phyloP scores from a whole-genome alignment of 1,140 invertebrate species.

The Plectus sambesii region DNA sequence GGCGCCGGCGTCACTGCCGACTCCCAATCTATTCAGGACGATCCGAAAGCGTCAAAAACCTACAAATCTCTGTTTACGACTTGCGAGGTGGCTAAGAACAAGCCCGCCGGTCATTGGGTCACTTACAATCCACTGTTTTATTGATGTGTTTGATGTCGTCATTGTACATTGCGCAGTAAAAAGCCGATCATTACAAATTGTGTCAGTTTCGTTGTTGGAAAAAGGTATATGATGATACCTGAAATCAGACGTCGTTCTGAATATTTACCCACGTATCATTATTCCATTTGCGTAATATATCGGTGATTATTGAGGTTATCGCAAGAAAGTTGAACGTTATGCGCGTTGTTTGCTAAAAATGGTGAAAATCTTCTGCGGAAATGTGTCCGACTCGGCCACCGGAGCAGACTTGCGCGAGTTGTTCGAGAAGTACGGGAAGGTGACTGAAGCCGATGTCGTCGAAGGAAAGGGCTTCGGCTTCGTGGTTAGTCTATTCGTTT shows the following conservation, averaged over 20 bases:
- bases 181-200: no score
- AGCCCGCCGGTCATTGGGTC: slow-evolving; percentile 84
- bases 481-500: neutral
- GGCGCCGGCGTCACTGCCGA: slow-evolving; percentile 30
- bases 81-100: slow-evolving; percentile 69
- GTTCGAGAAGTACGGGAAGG: neutral
- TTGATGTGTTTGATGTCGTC: no score
- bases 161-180: no score
- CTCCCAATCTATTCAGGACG: slow-evolving; percentile 66
- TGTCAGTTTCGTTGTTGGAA: no score
- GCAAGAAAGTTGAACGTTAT: no score
- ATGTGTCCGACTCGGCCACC: neutral
- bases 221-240: no score
- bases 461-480: neutral
- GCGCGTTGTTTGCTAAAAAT: no score
- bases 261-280: no score
- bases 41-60: slow-evolving; percentile 74
- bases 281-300: no score
- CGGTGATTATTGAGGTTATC: no score
- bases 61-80: slow-evolving; percentile 90
- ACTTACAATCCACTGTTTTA: slow-evolving; percentile 94
- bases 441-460: neutral
- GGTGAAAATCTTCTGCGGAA: neutral
- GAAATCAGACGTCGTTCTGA: no score
- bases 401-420: neutral